Base-by-base conservation (phyloP, 2,797 vertebrate species). In the Typhlichthys eigenmanni region DNA sequence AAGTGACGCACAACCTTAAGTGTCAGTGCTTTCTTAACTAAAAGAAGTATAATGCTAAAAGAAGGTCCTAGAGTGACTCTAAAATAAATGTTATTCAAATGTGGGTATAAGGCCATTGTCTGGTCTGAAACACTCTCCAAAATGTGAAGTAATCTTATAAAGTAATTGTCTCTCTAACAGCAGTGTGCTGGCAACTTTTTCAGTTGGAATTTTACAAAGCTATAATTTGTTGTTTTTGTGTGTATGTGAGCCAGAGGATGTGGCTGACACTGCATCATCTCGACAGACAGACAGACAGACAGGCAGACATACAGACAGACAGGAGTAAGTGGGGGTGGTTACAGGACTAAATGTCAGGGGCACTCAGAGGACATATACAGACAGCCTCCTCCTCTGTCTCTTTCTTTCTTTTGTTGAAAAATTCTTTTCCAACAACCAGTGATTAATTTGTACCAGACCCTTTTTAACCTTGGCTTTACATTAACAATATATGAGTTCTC, bases 151-250 rank as follows among this genome's bases (percentile, higher is more conserved):
- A 55, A 55, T 32, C 19, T 13, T 34, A 24, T 24, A 13, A 53
- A 53, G 13, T 24, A 53, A 16, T 53, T 53, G 16, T 12, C 17
- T 54, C 19, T 55, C 56, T 9, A 50, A 34, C 38, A 53, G 69
- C 62, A 68, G 68, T 17, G 49, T 57, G 72, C 62, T 50, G 62
- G 51, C 62, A 53, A 62, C 55, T 66, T 17, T 71, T 69, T 74
- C 54, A 64, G 24, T 68, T 74, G 79, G 4, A 80, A 80, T 82
- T 78, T 81, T 66, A 62, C 60, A 55, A 73, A 69, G 62, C 85
- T 85, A 85, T 89, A 87, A 89, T 89, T 88, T 83, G 88, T 88
- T 90, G 86, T 85, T 88, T 90, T 88, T 85, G 75, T 64, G 69
- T 55, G 49, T 63, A 32, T 61, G 48, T 56, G 53, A 56, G 53